Conservation (phyloP, 2,113 vertebrate species). For the Beaufortia kweichowensis region DNA sequence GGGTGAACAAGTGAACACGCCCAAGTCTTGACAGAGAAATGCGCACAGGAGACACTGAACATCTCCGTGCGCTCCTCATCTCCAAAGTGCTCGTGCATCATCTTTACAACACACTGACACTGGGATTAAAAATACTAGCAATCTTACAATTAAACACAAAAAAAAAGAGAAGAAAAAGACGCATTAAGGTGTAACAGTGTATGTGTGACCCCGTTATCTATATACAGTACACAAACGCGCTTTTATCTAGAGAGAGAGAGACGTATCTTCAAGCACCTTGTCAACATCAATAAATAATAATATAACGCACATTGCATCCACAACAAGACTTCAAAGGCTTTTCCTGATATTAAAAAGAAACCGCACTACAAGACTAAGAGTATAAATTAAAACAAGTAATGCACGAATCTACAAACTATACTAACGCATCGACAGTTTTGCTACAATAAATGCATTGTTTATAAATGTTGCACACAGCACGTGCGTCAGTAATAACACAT, state of each 20-base stretch:
- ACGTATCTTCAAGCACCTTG: not conserved
- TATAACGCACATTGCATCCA: too few relatives aligned
- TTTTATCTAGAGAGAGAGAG: slow-evolving; percentile 3
- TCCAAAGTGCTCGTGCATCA: not conserved
- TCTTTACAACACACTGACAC: not conserved
- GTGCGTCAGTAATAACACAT: not conserved
- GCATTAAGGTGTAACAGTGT: not conserved
- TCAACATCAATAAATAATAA: too few relatives aligned
- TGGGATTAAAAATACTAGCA: not conserved
- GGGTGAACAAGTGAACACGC: slow-evolving; percentile 24
- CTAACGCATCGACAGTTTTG: not conserved
- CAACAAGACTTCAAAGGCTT: not conserved
- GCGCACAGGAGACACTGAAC: not conserved
- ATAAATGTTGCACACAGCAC: not conserved
- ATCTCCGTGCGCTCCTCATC: not conserved
- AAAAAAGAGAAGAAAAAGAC: not conserved
- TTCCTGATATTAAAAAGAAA: not conserved
- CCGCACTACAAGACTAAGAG: too few relatives aligned
- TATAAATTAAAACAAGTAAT: too few relatives aligned
- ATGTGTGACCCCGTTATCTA: not conserved
- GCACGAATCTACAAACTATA: not conserved
- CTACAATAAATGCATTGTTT: not conserved
- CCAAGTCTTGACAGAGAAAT: not conserved
- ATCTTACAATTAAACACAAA: not conserved
- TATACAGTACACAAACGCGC: not conserved